Evolutionary conservation across 2,888 invertebrate genomes (phyloP).

Genomic region (Lepidochitona cinerea): DNA sequence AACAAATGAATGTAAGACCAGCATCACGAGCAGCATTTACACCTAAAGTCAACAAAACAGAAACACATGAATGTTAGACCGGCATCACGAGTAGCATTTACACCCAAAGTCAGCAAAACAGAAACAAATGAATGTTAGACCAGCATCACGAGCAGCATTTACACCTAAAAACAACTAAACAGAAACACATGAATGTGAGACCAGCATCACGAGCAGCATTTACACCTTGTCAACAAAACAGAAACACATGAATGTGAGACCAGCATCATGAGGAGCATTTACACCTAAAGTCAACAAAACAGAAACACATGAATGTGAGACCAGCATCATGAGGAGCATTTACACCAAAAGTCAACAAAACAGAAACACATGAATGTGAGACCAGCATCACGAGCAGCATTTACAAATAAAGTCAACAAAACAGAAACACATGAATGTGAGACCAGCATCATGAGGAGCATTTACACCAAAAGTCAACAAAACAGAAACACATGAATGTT

Average conservation of each 20-base stretch:
- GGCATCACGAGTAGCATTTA: constrained; percentile 91
- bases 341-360: constrained; percentile 76
- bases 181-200: constrained; percentile 98
- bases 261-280: constrained; percentile 91
- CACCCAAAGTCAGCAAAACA: too few species aligned
- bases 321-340: constrained; percentile 93
- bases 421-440: too few species aligned
- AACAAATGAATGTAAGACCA: too few species aligned
- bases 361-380: constrained; percentile 99
- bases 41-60: too few species aligned
- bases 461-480: too few species aligned
- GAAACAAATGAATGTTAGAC: constrained; percentile 98
- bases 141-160: constrained; percentile 91
- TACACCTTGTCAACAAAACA: too few species aligned
- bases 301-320: constrained; percentile 98
- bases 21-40: too few species aligned
- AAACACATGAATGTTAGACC: constrained; percentile 98
- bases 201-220: constrained; percentile 93
- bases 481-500: too few species aligned
- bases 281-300: constrained; percentile 77
- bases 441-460: too few species aligned
- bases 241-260: constrained; percentile 98
- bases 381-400: constrained; percentile 91
- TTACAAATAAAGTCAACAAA: constrained; percentile 77
- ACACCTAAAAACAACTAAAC: too few species aligned